These are phyloP conservation scores for Geothlypis trichas DNA, from an alignment of 2,113 vertebrate genomes.

Conservation along the genomic window DNA sequence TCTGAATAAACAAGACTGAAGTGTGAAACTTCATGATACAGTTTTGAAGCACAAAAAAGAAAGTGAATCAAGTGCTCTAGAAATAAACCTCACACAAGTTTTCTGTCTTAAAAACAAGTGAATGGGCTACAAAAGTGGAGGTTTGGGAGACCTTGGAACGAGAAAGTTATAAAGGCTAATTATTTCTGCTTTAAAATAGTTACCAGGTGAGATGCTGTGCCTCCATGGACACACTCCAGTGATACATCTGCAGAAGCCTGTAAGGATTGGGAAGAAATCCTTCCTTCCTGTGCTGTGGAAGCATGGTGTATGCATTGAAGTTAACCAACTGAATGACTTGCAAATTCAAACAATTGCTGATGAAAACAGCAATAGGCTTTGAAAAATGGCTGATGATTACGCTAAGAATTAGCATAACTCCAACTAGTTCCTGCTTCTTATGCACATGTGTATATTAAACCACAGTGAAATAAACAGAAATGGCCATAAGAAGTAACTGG, in stretches of 20 bases:
- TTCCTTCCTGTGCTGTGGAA: neutral
- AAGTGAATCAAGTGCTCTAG: slow-evolving; percentile 57
- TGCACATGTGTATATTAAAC: neutral
- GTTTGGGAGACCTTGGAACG: slow-evolving; percentile 5
- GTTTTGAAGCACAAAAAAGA: slow-evolving; percentile 51
- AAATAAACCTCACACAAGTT: neutral
- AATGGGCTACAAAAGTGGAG: neutral
- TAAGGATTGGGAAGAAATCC: neutral
- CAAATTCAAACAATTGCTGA: neutral
- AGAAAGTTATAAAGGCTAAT: neutral
- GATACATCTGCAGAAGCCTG: neutral
- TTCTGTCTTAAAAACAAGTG: neutral
- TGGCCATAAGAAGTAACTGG: neutral
- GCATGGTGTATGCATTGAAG: neutral
- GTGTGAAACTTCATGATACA: slow-evolving; percentile 11
- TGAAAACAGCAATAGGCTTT: neutral
- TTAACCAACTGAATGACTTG: neutral
- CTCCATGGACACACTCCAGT: neutral
- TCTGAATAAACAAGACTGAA: slow-evolving; percentile 18
- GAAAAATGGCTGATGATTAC: neutral
- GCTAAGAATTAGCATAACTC: neutral
- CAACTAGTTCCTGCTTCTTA: neutral
- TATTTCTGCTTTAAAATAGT: neutral
- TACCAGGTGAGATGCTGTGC: neutral
- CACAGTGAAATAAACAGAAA: slow-evolving; percentile 13